Base-by-base conservation (phyloP, 2,888 invertebrate genomes). In the Drosophila greeni region DNA sequence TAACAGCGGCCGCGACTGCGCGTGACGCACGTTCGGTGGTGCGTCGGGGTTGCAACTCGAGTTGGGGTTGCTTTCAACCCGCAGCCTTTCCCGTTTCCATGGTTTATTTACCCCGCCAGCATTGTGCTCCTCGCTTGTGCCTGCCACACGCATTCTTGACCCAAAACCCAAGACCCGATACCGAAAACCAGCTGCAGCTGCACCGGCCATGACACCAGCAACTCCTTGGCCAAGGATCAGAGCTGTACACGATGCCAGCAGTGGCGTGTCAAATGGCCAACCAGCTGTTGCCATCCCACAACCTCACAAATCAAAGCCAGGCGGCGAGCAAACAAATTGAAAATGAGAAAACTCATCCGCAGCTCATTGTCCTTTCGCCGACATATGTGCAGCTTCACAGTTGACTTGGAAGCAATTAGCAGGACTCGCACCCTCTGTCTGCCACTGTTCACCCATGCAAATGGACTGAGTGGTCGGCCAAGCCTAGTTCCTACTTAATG, bases 61-160 rank as follows among this genome's bases (percentile, higher is more conserved):
- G 14, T 11, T 66, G 78, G 75, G 78, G 83, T 77, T 83, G 83
- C 49, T 66, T 49, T 33, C 49, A 43, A 71, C 78, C 84, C 79
- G 84, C 84, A 79, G 75, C 66, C 73, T 66, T 77, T 62, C 9
- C 37, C 40, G 29, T 48, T 52, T 31, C 26, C 24, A 39, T 34
- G 39, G 51, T 34, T 47, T 61, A 39, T 51, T 55, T 68, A 20
- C 56, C 55, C 43, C 26, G 66, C 71, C 72, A 42, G 66, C 70
- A 73, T 81, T 76, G 76, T 72, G 66, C 43, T 40, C 36, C 47
- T 59, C 73, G 83, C 78, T 74, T 83, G 78, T 66, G 84, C 61
- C 84, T 81, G 84, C 79, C 79, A 79, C 79, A 79, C 84, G 79
- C 84, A 79, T 79, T 73, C 79, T 82, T 76, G 82, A 81, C 73